Evolutionary conservation across 2,797 vertebrate species (phyloP).

Genomic region (Pantherophis alleghaniensis): DNA sequence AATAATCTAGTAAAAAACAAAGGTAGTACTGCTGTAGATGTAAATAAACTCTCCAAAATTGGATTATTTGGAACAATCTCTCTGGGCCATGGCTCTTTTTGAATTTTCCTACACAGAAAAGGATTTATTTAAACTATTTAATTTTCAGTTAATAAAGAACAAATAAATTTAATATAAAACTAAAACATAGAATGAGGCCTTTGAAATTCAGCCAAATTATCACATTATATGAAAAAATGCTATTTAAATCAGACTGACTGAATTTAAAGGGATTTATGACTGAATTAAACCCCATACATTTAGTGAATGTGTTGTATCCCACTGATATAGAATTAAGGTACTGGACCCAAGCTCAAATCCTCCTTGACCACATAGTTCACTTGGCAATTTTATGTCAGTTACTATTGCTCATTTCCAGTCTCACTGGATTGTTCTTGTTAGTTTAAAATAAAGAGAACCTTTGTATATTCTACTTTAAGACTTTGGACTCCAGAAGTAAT

Average conservation of each 20-base stretch:
- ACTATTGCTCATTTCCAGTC: background rate
- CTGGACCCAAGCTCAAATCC: background rate
- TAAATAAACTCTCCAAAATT: conserved; percentile 55
- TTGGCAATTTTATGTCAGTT: background rate
- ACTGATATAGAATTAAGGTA: background rate
- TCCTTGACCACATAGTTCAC: background rate
- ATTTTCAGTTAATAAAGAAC: background rate
- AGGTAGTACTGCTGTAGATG: conserved; percentile 44
- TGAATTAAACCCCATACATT: background rate
- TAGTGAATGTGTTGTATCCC: background rate
- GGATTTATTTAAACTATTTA: background rate
- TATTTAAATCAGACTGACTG: background rate
- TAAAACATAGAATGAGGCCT: background rate
- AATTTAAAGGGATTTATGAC: background rate
- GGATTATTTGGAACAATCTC: conserved; percentile 25
- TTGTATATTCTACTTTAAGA: background rate
- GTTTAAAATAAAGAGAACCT: background rate
- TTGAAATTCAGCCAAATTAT: background rate
- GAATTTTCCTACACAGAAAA: conserved; percentile 24
- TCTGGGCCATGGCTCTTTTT: conserved; percentile 36
- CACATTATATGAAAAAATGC: background rate
- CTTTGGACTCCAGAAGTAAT: background rate
- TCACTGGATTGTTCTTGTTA: background rate
- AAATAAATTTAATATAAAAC: background rate
- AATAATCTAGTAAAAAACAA: conserved; percentile 64